phyloP scores from a whole-genome alignment of 1,140 invertebrate genomes.

The Lasaia peninsularis region DNA sequence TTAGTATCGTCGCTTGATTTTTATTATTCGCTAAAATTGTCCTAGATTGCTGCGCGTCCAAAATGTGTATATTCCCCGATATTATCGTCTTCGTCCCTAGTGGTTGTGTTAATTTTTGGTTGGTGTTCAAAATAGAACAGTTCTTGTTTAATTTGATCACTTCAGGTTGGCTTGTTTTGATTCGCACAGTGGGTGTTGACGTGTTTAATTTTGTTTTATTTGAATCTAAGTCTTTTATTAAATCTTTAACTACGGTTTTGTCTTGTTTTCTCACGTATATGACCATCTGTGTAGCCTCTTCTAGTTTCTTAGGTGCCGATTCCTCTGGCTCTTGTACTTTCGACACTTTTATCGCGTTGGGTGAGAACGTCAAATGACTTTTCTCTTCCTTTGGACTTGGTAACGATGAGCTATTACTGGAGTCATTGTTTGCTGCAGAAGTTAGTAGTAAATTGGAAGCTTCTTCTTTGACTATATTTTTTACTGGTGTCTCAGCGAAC shows the following conservation, averaged over 20 bases:
- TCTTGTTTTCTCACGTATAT: constrained; percentile 71
- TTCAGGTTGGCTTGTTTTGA: constrained; percentile 66
- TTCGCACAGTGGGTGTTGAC: constrained; percentile 54
- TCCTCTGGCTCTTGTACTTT: constrained; percentile 67
- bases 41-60: constrained; percentile 73
- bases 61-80: constrained; percentile 76
- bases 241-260: constrained; percentile 78
- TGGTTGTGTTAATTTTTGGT: constrained; percentile 65
- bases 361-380: constrained; percentile 82
- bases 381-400: constrained; percentile 78
- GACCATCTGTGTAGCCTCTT: constrained; percentile 72
- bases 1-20: constrained; percentile 72
- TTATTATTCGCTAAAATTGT: constrained; percentile 75
- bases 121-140: constrained; percentile 72
- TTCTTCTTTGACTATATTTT: constrained; percentile 70
- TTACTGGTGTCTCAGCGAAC: constrained; percentile 78
- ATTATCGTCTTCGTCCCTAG: constrained; percentile 74
- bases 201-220: constrained; percentile 39
- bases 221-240: constrained; percentile 73
- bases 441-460: constrained; percentile 68
- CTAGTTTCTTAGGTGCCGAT: constrained; percentile 58
- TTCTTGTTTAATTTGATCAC: constrained; percentile 71
- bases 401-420: constrained; percentile 57
- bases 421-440: constrained; percentile 55
- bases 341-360: constrained; percentile 79